A percentile compares a stretch with the other conserved stretches of the same genome.
These are phyloP conservation scores for Nyctibius grandis DNA, from an alignment of 2,797 vertebrate species.

Conservation along the genomic window DNA sequence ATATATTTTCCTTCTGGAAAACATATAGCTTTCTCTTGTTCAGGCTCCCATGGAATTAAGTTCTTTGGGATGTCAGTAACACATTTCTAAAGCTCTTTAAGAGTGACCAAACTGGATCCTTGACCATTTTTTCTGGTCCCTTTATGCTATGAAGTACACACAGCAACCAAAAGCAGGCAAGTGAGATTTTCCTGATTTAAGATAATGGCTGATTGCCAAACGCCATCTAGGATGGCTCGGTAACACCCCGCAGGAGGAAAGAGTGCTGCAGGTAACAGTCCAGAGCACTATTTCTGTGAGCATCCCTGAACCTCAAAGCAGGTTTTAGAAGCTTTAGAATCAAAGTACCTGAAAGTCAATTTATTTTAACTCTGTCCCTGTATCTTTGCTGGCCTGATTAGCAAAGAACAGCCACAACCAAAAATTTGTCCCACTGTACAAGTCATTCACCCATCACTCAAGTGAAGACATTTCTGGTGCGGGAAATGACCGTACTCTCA, in stretches of 20 bases:
- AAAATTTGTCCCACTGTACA: neutral
- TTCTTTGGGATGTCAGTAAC: neutral
- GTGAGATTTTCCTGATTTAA: neutral
- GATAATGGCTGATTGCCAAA: neutral
- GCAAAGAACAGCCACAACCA: neutral
- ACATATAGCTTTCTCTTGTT: neutral
- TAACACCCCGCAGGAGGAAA: neutral
- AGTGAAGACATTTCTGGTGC: neutral
- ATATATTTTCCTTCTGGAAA: neutral
- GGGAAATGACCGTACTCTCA: neutral
- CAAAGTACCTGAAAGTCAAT: neutral
- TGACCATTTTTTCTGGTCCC: neutral
- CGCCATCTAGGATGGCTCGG: neutral
- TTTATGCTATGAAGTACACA: neutral
- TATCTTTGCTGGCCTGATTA: neutral
- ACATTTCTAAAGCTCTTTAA: slow-evolving; percentile 7
- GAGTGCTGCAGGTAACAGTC: neutral
- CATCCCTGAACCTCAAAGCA: neutral
- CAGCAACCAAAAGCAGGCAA: neutral
- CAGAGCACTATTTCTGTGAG: neutral
- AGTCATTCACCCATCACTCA: neutral
- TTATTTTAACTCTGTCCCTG: neutral
- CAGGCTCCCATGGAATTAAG: neutral
- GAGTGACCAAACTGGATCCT: neutral
- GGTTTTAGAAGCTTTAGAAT: neutral